Evolutionary conservation across 1,140 invertebrate genomes (phyloP).

Genomic region (Aphelinus certus): DNA sequence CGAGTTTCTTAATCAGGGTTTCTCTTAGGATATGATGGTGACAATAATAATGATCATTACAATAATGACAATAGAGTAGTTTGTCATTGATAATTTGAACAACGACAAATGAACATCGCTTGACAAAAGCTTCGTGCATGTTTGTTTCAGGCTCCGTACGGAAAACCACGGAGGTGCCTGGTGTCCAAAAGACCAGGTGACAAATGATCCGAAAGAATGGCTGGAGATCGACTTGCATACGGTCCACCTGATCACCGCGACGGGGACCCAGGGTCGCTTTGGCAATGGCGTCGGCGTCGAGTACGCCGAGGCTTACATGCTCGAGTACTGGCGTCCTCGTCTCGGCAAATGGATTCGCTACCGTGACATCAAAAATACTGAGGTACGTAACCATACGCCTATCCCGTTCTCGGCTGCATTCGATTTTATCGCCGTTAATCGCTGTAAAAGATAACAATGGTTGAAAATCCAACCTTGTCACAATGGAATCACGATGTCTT

Average conservation of each 20-base stretch:
- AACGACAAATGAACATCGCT: neutral
- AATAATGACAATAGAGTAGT: too few species aligned
- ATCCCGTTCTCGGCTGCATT: too few species aligned
- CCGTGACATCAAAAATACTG: constrained; percentile 67
- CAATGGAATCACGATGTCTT: too few species aligned
- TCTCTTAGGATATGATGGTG: too few species aligned
- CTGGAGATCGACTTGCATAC: constrained; percentile 79
- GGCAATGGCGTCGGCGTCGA: constrained; percentile 86
- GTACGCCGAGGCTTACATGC: constrained; percentile 79
- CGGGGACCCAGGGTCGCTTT: constrained; percentile 86
- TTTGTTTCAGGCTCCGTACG: constrained; percentile 75
- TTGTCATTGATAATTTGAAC: too few species aligned
- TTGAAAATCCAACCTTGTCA: too few species aligned
- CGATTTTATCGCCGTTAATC: too few species aligned
- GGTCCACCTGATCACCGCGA: constrained; percentile 80
- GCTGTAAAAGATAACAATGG: too few species aligned
- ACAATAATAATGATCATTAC: too few species aligned
- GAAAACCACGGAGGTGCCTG: constrained; percentile 85
- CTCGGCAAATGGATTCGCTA: constrained; percentile 79
- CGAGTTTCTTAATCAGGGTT: too few species aligned
- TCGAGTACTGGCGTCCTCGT: constrained; percentile 82
- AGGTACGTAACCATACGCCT: too few species aligned
- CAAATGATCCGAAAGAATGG: constrained; percentile 79
- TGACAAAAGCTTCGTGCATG: neutral
- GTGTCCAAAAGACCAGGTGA: constrained; percentile 82